Evolutionary conservation across 2,888 invertebrate genomes (phyloP), one percentile per base, ranked within the genome.

Genomic region (Callimorpha dominula): DNA sequence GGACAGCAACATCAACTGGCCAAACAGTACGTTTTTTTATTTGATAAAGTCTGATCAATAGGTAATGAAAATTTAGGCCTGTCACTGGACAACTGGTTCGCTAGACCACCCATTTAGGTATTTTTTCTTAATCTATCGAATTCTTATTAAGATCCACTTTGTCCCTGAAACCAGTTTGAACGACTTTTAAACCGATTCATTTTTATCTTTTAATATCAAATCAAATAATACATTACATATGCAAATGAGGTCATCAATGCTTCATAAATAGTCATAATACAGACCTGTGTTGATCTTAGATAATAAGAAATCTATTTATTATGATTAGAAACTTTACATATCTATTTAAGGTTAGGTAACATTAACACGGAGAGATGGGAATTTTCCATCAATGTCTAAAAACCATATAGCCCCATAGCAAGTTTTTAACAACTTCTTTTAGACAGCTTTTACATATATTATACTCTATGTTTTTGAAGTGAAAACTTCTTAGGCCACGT

Each of bases 221-320:
- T 60, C 60, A 60, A 60, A 57, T 20, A 31, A 60, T 12, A 31
- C 7, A 60, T 60, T 31, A 0, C 11, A 11, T 60, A 60, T 60
- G 60, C 31, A 31, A 60, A 60, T 60, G 14, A 5, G 60, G 31
- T 12, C 20, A 60, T 31, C 2, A 12, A 31, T 31, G 31, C 31
- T 5, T 60, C 14, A 60, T 60, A 31, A 6, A 20, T 20, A 65
- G 43, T 0, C 6, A 20, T 43, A 54, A 43, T 12, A 60, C 8
- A 60, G 68, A 68, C 31, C 15, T 49, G 9, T 1, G 43, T 15
- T 60, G 68, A 20, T 31, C 68, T 68, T 40, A 20, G 60, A 60
- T 42, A 52, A 15, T 5, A 46, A 2, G 15, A 54, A 65, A 65
- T 15, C 12, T 49, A 12, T 31, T 15, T 46, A 60, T 60, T 60